Conservation (phyloP, 2,888 invertebrate species). For the Mimas tiliae region DNA sequence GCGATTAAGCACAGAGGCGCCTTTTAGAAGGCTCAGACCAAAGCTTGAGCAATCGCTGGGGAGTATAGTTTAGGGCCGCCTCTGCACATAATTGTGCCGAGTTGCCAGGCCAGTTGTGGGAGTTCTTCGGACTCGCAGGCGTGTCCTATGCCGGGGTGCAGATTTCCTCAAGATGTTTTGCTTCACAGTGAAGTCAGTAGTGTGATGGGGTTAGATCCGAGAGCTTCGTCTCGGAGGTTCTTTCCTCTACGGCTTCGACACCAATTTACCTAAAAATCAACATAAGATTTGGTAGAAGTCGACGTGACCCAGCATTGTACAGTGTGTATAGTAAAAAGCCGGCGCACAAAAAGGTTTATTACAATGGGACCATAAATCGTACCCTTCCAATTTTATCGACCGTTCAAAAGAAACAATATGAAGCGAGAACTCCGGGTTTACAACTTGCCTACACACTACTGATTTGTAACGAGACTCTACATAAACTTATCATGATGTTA, state of each 20-base stretch:
- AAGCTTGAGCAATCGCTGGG: too few species aligned
- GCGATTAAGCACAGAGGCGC: too few species aligned
- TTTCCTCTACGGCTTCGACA: not conserved
- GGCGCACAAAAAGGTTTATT: conserved; percentile 22
- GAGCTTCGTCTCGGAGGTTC: too few species aligned
- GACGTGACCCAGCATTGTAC: conserved; percentile 15
- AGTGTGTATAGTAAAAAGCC: conserved; percentile 7
- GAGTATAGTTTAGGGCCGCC: too few species aligned
- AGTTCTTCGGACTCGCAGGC: too few species aligned
- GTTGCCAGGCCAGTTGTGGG: too few species aligned
- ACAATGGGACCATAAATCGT: conserved; percentile 49
- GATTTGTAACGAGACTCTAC: conserved; percentile 4
- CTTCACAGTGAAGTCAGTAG: too few species aligned
- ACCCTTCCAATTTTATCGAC: conserved; percentile 59
- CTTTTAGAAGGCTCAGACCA: too few species aligned
- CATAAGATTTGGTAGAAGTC: not conserved
- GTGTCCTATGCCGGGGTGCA: too few species aligned
- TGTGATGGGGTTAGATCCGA: too few species aligned
- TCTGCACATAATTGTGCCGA: too few species aligned
- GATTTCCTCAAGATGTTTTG: too few species aligned
- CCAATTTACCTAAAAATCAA: not conserved
- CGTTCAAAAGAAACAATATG: conserved; percentile 66
- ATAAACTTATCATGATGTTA: not conserved
- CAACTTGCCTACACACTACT: conserved; percentile 11
- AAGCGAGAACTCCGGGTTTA: conserved; percentile 54